A percentile compares a stretch with the other conserved stretches of the same genome.
These are phyloP conservation scores for Rotaria macrura DNA, from an alignment of 2,888 invertebrate genomes.

Conservation along the genomic window DNA sequence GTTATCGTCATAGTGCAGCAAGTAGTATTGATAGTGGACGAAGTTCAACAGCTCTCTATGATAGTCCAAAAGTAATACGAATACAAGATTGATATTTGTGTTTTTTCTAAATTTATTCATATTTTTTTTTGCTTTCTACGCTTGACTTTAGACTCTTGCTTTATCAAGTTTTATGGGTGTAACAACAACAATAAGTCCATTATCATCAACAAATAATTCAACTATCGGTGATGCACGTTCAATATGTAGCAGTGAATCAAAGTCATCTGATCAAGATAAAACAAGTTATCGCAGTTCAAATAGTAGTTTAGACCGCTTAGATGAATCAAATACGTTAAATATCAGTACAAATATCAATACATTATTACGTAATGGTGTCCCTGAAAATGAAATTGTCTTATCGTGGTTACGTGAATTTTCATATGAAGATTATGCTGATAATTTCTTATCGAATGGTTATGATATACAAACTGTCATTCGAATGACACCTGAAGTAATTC, in stretches of 20 bases:
- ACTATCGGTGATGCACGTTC: conserved; percentile 29
- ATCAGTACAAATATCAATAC: conserved; percentile 22
- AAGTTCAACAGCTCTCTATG: conserved; percentile 10
- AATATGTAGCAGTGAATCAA: conserved; percentile 42
- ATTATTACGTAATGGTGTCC: conserved; percentile 32
- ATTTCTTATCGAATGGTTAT: conserved; percentile 87
- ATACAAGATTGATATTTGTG: neutral
- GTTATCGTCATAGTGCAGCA: conserved; percentile 1
- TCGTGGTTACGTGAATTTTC: conserved; percentile 83
- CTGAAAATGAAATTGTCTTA: conserved; percentile 75
- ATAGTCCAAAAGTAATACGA: neutral
- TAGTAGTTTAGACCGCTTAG: conserved; percentile 58
- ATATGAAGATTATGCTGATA: conserved; percentile 82
- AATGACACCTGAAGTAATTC: conserved; percentile 81
- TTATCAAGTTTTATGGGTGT: conserved; percentile 15
- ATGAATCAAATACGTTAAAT: conserved; percentile 48
- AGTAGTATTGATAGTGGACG: conserved; percentile 18
- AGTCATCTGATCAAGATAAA: conserved; percentile 47
- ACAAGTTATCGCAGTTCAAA: conserved; percentile 49
- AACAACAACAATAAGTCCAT: neutral
- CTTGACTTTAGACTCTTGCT: neutral
- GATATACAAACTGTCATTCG: conserved; percentile 93
- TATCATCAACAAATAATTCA: neutral
- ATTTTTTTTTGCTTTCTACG: no score
- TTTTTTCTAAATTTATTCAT: no score